Evolutionary conservation across 2,888 invertebrate genomes (phyloP).

Genomic region (Parasteatoda lunata): DNA sequence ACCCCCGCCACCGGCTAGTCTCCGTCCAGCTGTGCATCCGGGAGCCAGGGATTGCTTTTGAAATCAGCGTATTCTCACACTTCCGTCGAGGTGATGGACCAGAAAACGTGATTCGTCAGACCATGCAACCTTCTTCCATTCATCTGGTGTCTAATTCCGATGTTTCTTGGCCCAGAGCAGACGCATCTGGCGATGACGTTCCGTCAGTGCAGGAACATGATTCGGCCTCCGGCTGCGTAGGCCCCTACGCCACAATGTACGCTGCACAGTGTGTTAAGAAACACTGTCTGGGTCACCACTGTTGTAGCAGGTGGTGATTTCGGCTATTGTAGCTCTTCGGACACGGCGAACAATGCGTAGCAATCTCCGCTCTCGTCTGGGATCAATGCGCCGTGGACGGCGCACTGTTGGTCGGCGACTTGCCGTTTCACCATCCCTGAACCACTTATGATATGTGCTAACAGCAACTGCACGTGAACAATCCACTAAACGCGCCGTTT

Average conservation of each 20-base stretch:
- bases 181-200: no score
- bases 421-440: background rate
- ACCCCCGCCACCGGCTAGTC: slow-evolving; percentile 3
- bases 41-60: slow-evolving; percentile 2
- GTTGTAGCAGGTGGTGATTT: background rate
- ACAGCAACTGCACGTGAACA: no score
- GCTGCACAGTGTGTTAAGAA: no score
- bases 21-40: slow-evolving; percentile 6
- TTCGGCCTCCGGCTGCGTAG: no score
- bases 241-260: background rate
- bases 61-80: slow-evolving; percentile 3
- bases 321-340: background rate
- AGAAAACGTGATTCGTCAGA: background rate
- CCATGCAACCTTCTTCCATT: background rate
- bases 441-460: background rate
- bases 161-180: background rate
- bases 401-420: no score
- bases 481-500: background rate
- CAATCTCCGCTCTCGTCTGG: background rate
- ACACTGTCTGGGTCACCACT: background rate
- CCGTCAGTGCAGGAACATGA: background rate
- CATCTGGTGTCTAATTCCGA: background rate
- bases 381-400: background rate
- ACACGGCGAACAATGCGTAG: background rate
- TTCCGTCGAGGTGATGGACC: background rate